phyloP scores from a whole-genome alignment of 2,113 vertebrate species.

The Myrmophylax atrothorax region DNA sequence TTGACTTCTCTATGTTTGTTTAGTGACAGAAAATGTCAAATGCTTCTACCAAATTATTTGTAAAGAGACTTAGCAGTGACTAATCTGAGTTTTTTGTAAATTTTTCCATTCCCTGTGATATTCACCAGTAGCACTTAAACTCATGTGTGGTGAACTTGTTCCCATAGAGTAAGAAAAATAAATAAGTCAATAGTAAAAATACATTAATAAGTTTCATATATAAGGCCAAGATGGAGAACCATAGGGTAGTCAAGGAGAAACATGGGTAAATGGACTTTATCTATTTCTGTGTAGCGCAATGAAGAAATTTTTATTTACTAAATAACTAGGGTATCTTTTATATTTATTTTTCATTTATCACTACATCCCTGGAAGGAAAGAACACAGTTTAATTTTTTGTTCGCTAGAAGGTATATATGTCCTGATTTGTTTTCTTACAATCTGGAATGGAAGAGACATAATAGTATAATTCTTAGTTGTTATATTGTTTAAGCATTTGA shows the following conservation, averaged over 20 bases:
- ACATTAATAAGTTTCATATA: neutral
- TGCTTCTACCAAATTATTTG: neutral
- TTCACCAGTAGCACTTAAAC: neutral
- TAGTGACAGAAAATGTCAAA: neutral
- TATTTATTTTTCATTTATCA: neutral
- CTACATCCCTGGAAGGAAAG: neutral
- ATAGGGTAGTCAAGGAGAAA: neutral
- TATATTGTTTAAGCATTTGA: neutral
- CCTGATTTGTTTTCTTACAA: neutral
- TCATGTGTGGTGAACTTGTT: neutral
- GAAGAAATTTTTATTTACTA: neutral
- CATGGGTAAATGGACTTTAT: neutral
- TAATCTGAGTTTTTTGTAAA: neutral
- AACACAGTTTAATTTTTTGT: neutral
- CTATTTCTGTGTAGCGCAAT: neutral
- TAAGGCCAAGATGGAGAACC: neutral
- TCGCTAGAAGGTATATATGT: neutral
- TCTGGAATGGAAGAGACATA: neutral
- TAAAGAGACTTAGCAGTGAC: neutral
- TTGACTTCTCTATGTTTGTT: neutral
- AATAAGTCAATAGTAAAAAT: neutral
- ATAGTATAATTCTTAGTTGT: neutral
- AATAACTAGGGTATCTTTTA: neutral
- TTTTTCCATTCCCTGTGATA: neutral
- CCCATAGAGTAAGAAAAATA: neutral